Base-by-base conservation (phyloP, 2,888 invertebrate genomes). In the Ferdinandea cuprea region DNA sequence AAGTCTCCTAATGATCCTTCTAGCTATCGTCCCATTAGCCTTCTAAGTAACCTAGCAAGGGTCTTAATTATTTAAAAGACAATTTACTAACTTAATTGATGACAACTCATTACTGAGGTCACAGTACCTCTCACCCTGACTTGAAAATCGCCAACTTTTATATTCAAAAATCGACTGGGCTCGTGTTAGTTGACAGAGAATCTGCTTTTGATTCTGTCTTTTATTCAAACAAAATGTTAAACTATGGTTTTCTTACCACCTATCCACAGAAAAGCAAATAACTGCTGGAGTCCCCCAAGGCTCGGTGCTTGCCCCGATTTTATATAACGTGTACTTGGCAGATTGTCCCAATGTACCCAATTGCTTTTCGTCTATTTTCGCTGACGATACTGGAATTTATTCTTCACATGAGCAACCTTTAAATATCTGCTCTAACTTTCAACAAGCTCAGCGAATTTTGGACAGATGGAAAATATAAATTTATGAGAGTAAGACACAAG, bases 1-100 rank as follows among this genome's bases (percentile, higher is more conserved):
- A 72, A 77, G 32, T 40, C 59, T 35, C 35, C 11, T 35, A n/a
- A 35, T 35, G 35, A 35, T 35, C n/a, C 11, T n/a, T 35, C 35
- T n/a, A 35, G 35, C n/a, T 35, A 35, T 35, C n/a, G 32, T 4
- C 80, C 80, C 44, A 68, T 73, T 6, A 80, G 69, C 35, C 35
- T 42, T 15, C 37, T 59, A 19, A 37, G 35, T 17, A 56, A 56
- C n/a, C 32, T 61, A 44, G 61, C 46, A n/a, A 61, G 44, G 59
- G 44, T 42, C 17, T 42, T 17, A 42, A 42, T 7, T 17, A 42
- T n/a, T 42, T 42, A 42, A 42, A 15, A 50, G 25, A n/a, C 50
- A 52, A 40, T 28, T 65, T 40, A 37, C 30, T 11, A 52, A 50
- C 50, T 65, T 65, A 7, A 30, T 65, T 25, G 52, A 65, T n/a